Percentiles rank a stretch among this genome's conserved stretches.
These are phyloP conservation scores for Temnothorax ravouxi DNA, from an alignment of 2,888 invertebrate genomes.

Conservation along the genomic window DNA sequence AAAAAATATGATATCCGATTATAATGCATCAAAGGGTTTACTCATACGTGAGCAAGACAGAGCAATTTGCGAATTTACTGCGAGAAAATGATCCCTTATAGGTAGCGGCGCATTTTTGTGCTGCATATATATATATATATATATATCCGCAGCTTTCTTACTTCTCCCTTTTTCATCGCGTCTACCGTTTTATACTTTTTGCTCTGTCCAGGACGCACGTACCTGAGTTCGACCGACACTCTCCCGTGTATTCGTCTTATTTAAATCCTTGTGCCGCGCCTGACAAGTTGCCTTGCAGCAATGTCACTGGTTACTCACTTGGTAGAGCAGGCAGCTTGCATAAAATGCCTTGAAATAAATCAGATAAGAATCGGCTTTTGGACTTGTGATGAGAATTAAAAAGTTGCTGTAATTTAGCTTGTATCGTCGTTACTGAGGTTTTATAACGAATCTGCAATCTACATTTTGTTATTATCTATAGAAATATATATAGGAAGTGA, in stretches of 20 bases:
- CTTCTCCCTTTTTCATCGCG: neutral
- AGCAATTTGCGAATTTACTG: slow-evolving; percentile 34
- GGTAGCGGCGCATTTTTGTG: slow-evolving; percentile 34
- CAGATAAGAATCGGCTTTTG: slow-evolving; percentile 31
- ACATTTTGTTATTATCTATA: neutral
- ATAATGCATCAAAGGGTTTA: slow-evolving; percentile 51
- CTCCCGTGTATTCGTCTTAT: slow-evolving; percentile 54
- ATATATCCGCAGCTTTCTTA: slow-evolving; percentile 25
- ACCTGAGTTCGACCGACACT: slow-evolving; percentile 27
- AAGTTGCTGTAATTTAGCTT: slow-evolving; percentile 3
- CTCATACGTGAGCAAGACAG: slow-evolving; percentile 55
- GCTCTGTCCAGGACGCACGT: slow-evolving; percentile 44
- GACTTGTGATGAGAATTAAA: slow-evolving; percentile 10
- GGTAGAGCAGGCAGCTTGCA: slow-evolving; percentile 26
- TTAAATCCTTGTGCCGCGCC: slow-evolving; percentile 61
- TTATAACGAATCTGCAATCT: neutral
- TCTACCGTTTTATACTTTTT: slow-evolving; percentile 55
- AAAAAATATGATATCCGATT: neutral
- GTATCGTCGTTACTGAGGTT: neutral
- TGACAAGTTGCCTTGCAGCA: slow-evolving; percentile 64
- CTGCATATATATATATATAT: neutral
- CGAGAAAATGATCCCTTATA: slow-evolving; percentile 47
- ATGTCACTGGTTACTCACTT: slow-evolving; percentile 59
- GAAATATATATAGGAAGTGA: neutral
- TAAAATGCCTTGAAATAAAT: slow-evolving; percentile 21